Percentiles rank a stretch among this genome's conserved stretches.
Conservation (phyloP, 2,113 vertebrate genomes). For the Rhynchopsitta pachyrhyncha region DNA sequence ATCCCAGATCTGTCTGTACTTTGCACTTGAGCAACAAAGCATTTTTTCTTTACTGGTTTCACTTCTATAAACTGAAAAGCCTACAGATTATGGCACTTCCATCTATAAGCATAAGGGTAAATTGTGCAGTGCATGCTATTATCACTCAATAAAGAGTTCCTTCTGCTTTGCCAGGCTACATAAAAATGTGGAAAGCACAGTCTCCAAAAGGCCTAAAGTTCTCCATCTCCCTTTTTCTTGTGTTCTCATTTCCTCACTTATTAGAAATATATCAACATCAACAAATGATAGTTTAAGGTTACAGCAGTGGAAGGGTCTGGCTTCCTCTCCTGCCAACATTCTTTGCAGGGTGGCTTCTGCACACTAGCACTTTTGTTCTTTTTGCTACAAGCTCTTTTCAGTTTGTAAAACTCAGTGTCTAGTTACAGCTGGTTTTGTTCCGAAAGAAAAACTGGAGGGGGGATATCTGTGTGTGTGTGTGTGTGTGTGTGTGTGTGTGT, state of each 20-base stretch:
- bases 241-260: constrained; percentile 21
- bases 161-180: constrained; percentile 5
- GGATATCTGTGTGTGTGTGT: background rate
- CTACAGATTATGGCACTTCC: background rate
- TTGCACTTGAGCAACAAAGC: background rate
- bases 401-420: constrained; percentile 58
- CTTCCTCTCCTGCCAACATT: constrained; percentile 62
- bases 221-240: background rate
- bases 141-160: background rate
- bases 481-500: background rate
- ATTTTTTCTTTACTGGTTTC: constrained; percentile 45
- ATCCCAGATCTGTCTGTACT: background rate
- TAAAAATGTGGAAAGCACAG: constrained; percentile 28
- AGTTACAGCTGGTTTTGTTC: constrained; percentile 62
- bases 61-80: constrained; percentile 50
- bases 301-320: constrained; percentile 51
- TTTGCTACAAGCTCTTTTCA: constrained; percentile 32
- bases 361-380: constrained; percentile 64
- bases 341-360: constrained; percentile 55
- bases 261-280: constrained; percentile 47
- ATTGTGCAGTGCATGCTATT: background rate
- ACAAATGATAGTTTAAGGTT: constrained; percentile 65
- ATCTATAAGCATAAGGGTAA: background rate
- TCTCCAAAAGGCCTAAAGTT: constrained; percentile 23
- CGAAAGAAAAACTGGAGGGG: constrained; percentile 33